phyloP scores from a whole-genome alignment of 37 sponge, comb jelly and placozoan species.

The Beroe forskalii region DNA sequence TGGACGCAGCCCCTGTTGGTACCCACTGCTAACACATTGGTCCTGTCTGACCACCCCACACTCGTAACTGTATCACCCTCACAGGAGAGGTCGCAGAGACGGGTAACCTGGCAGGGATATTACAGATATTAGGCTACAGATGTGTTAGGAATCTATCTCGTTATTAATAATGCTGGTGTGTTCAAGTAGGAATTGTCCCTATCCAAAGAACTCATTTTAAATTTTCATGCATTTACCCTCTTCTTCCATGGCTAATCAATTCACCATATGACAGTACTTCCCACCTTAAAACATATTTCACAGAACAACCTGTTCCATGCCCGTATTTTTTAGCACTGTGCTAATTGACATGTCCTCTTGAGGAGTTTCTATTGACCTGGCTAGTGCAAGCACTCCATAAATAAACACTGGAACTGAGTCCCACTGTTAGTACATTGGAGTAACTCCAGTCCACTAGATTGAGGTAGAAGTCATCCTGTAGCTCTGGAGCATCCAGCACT shows the following conservation, averaged over 20 bases:
- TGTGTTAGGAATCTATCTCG: no score
- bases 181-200: no score
- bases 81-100: constrained; percentile 63
- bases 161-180: no score
- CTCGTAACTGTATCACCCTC: constrained; percentile 67
- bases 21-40: constrained; percentile 50
- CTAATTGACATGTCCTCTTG: no score
- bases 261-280: no score
- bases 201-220: no score
- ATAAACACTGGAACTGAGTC: constrained; percentile 66
- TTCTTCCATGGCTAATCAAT: no score
- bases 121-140: no score
- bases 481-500: constrained; percentile 70
- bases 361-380: constrained; percentile 51
- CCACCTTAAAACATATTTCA: no score
- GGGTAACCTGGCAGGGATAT: constrained; percentile 64
- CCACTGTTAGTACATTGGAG: constrained; percentile 67
- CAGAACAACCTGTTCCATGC: no score
- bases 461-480: constrained; percentile 71
- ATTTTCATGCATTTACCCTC: no score
- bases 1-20: constrained; percentile 65
- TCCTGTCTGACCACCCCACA: constrained; percentile 67
- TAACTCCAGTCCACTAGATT: constrained; percentile 69
- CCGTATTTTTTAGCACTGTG: no score
- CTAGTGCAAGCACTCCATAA: constrained; percentile 68